Conservation (phyloP, 2,113 vertebrate genomes). For the Anthoscopus minutus region DNA sequence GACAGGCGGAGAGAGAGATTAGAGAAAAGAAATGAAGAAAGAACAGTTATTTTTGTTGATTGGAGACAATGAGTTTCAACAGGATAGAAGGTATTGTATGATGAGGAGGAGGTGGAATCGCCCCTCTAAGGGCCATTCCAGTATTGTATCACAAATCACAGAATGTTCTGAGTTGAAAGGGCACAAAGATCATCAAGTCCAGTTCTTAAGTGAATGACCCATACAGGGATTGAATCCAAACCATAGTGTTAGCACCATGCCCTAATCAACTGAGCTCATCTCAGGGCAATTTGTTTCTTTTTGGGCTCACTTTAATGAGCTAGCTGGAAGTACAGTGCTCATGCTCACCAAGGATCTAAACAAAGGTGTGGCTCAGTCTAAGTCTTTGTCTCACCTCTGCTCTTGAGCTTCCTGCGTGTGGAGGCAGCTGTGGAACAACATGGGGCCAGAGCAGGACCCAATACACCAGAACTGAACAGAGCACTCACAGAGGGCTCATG, state of each 20-base stretch:
- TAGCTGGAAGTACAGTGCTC: neutral
- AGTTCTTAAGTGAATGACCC: neutral
- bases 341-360: neutral
- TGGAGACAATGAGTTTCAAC: neutral
- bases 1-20: neutral
- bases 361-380: neutral
- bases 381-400: neutral
- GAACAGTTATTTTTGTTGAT: neutral
- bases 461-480: accelerated
- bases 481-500: neutral
- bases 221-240: neutral
- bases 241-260: no score
- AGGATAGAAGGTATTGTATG: neutral
- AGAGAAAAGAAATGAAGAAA: neutral
- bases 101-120: neutral
- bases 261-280: neutral
- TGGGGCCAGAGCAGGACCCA: neutral
- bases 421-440: neutral
- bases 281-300: neutral
- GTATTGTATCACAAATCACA: neutral
- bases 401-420: neutral
- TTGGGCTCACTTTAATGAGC: neutral
- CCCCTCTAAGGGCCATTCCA: neutral
- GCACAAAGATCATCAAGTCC: neutral
- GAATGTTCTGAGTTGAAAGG: neutral